Percentiles rank a stretch among this genome's conserved stretches.
These are phyloP conservation scores for Myrmecobius fasciatus DNA, from an alignment of 2,113 vertebrate genomes.

Conservation along the genomic window DNA sequence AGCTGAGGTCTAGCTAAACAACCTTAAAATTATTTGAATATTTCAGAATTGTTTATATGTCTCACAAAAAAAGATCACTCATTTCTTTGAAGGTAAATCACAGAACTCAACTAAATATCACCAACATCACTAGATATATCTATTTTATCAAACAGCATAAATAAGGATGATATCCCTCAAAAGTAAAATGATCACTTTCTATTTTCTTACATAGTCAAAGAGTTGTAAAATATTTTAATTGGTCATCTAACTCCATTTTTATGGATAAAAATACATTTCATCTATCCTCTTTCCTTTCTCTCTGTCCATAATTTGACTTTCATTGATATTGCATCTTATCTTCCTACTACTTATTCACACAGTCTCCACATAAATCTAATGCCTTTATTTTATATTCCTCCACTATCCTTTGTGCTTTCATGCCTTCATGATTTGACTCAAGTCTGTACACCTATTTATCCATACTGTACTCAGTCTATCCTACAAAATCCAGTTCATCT, in stretches of 20 bases:
- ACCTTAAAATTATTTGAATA: neutral
- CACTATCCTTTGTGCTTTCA: neutral
- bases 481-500: neutral
- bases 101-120: neutral
- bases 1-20: neutral
- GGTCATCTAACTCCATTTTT: neutral
- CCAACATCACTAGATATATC: neutral
- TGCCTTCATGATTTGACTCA: neutral
- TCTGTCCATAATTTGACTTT: neutral
- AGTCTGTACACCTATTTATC: neutral
- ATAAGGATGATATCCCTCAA: neutral
- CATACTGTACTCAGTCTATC: neutral
- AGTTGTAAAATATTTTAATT: neutral
- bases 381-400: neutral
- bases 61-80: neutral
- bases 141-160: neutral
- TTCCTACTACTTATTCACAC: neutral
- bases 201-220: neutral
- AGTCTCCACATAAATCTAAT: neutral
- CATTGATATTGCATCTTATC: neutral
- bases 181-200: neutral
- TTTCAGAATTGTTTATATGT: neutral
- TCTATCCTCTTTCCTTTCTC: neutral
- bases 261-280: neutral
- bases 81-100: neutral